Conservation (phyloP, 1,140 invertebrate species). For the Aphis craccivora region DNA sequence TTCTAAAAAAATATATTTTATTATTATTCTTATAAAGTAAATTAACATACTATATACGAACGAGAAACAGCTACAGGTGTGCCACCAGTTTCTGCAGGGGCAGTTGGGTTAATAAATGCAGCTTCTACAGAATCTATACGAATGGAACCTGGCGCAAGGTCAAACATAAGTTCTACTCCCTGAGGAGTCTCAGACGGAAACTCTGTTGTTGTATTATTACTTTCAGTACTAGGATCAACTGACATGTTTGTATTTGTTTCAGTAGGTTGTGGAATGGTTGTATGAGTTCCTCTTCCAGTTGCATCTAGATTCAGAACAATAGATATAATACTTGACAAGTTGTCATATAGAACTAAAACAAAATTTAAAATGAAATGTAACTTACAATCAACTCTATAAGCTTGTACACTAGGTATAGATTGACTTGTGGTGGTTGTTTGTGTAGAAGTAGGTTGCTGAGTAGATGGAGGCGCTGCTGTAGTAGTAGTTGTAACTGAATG, state of each 20-base stretch:
- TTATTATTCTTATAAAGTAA: not conserved
- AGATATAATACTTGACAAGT: not conserved
- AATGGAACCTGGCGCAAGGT: constrained; percentile 61
- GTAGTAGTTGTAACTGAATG: constrained; percentile 15
- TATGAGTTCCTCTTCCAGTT: not conserved
- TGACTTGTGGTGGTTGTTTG: constrained; percentile 45
- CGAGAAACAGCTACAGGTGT: constrained; percentile 16
- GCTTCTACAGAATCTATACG: constrained; percentile 69
- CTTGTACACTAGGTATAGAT: constrained; percentile 42
- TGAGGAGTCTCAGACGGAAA: not conserved
- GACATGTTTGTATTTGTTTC: constrained; percentile 43
- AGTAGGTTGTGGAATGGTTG: not conserved
- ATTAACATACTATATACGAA: not conserved
- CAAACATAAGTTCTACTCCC: constrained; percentile 46
- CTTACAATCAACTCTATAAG: constrained; percentile 51
- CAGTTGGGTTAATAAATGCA: constrained; percentile 60
- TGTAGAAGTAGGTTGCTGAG: constrained; percentile 47
- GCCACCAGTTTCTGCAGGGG: not conserved
- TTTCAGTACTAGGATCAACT: constrained; percentile 27
- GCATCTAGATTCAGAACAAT: constrained; percentile 11
- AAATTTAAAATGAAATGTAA: not conserved
- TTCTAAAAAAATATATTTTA: constrained; percentile 24
- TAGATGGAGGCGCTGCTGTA: constrained; percentile 32
- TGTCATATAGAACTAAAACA: not conserved
- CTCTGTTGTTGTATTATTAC: constrained; percentile 15